Evolutionary conservation across 2,797 vertebrate genomes (phyloP).

Genomic region (Pipistrellus nathusii): DNA sequence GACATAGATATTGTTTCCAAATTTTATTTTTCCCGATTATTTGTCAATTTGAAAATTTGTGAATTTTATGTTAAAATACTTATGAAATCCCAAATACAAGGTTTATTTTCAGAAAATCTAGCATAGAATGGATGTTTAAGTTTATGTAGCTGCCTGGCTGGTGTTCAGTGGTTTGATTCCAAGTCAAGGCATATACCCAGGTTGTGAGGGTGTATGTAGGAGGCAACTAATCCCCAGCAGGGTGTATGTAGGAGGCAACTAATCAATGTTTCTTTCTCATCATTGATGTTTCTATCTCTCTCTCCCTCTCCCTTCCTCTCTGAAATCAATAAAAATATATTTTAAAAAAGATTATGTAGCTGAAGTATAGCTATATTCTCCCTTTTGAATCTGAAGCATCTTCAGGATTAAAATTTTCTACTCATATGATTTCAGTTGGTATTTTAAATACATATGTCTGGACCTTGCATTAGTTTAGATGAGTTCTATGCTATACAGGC

Average conservation of each 20-base stretch:
- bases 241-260: no score
- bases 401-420: conserved; percentile 23
- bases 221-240: no score
- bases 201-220: no score
- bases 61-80: conserved; percentile 20
- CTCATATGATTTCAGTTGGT: not conserved
- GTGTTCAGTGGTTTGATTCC: not conserved
- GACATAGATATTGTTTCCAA: not conserved
- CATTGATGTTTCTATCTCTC: no score
- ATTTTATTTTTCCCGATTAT: not conserved
- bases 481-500: not conserved
- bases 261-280: no score
- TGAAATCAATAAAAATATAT: no score
- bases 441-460: conserved; percentile 9
- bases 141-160: not conserved
- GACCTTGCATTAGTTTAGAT: not conserved
- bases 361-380: not conserved
- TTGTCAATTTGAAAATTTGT: conserved; percentile 14
- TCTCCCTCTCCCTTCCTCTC: no score
- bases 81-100: not conserved
- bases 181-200: no score
- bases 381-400: conserved; percentile 19
- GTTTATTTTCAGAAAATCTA: not conserved
- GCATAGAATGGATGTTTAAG: not conserved
- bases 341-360: not conserved